A percentile compares a stretch with the other conserved stretches of the same genome.
Evolutionary conservation across 1,140 invertebrate genomes (phyloP).

Genomic region (Psix sp.): DNA sequence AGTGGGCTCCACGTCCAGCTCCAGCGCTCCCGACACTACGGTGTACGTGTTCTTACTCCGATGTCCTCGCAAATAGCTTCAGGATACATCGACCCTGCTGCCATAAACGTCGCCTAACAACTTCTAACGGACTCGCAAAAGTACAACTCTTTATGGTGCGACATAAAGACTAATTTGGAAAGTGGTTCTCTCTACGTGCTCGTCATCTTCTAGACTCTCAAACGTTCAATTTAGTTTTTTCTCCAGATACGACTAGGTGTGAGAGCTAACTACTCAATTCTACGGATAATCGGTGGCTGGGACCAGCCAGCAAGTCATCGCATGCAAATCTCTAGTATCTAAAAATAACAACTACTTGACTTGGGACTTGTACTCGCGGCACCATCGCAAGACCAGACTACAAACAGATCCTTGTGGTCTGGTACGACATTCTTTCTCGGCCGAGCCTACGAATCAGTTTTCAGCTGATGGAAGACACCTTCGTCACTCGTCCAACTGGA

Average conservation of each 20-base stretch:
- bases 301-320: neutral
- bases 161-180: constrained; percentile 22
- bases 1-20: constrained; percentile 72
- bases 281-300: constrained; percentile 10
- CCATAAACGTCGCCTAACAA: constrained; percentile 54
- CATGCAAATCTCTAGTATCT: constrained; percentile 8
- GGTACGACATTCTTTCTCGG: too few relatives aligned
- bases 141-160: constrained; percentile 2
- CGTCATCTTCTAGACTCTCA: constrained; percentile 1
- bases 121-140: constrained; percentile 1
- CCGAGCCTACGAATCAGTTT: too few relatives aligned
- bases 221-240: constrained; percentile 9
- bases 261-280: constrained; percentile 30
- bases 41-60: constrained; percentile 62
- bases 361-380: too few relatives aligned
- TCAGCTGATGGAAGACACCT: too few relatives aligned
- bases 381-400: too few relatives aligned
- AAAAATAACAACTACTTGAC: too few relatives aligned
- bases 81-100: constrained; percentile 65
- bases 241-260: constrained; percentile 18
- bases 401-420: too few relatives aligned
- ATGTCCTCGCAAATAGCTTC: constrained; percentile 48
- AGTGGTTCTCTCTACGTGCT: constrained; percentile 21
- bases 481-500: too few relatives aligned
- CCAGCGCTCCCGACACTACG: constrained; percentile 76